phyloP scores from a whole-genome alignment of 2,113 vertebrate genomes.

The Corythoichthys haematopterus region DNA sequence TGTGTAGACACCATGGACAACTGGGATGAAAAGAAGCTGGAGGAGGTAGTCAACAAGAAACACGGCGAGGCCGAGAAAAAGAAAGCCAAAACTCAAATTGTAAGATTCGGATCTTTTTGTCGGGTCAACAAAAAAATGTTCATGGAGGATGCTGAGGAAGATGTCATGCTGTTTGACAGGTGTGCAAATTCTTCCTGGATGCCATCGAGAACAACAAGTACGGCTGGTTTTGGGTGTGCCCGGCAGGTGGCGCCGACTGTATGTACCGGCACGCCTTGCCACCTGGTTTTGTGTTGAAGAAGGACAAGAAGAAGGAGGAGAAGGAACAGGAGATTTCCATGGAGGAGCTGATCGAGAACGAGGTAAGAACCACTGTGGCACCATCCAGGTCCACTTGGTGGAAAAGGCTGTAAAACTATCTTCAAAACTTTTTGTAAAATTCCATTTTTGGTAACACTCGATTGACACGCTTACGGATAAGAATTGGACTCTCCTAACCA shows the following conservation, averaged over 20 bases:
- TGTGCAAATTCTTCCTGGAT: constrained; percentile 93
- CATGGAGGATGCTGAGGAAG: not conserved
- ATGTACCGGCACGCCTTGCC: constrained; percentile 97
- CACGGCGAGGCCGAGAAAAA: constrained; percentile 97
- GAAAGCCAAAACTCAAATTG: constrained; percentile 95
- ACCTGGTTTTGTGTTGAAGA: constrained; percentile 92
- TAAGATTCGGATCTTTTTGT: constrained; percentile 64
- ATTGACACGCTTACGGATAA: no score
- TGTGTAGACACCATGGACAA: constrained; percentile 93
- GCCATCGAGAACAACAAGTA: constrained; percentile 98
- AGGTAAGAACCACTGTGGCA: constrained; percentile 70
- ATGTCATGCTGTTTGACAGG: constrained; percentile 62
- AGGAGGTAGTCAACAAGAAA: constrained; percentile 96
- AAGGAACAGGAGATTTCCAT: constrained; percentile 92
- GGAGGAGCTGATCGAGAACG: constrained; percentile 96
- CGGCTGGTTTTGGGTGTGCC: constrained; percentile 98
- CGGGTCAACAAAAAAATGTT: not conserved
- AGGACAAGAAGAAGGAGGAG: constrained; percentile 96
- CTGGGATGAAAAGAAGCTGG: constrained; percentile 98
- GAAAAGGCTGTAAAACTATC: no score
- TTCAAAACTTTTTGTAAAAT: no score
- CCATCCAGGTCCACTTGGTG: not conserved
- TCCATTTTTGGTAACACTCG: no score
- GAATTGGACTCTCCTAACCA: no score
- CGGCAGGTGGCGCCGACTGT: constrained; percentile 84